phyloP scores from a whole-genome alignment of 2,797 vertebrate species.

The Sphenodon punctatus region DNA sequence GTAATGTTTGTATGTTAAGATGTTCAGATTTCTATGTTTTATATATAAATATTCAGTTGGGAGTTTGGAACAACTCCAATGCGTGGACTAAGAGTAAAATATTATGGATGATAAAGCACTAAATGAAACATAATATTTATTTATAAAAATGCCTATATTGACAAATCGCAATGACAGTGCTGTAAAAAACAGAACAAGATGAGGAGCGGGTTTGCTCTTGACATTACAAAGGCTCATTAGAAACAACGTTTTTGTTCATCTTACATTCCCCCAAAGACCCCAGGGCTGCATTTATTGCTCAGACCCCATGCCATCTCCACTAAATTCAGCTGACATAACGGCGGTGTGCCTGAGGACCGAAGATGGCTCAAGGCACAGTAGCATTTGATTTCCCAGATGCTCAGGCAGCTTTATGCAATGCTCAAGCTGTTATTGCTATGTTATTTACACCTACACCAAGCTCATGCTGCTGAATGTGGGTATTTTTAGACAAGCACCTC shows the following conservation, averaged over 20 bases:
- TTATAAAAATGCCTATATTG: conserved; percentile 67
- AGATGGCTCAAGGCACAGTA: background rate
- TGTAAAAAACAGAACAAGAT: conserved; percentile 5
- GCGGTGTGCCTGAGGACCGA: background rate
- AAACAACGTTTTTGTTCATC: conserved; percentile 10
- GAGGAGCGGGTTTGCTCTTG: conserved; percentile 19
- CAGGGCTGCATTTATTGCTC: conserved; percentile 19
- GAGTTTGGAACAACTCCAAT: conserved; percentile 69
- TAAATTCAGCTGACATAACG: background rate
- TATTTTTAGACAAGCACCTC: no score
- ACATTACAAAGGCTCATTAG: conserved; percentile 26
- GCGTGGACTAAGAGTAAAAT: conserved; percentile 71
- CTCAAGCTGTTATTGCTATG: background rate
- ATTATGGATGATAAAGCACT: conserved; percentile 69
- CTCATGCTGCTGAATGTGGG: background rate
- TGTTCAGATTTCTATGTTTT: conserved; percentile 61
- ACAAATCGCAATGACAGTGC: conserved; percentile 40
- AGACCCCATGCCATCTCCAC: background rate
- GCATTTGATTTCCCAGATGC: background rate
- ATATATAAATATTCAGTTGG: conserved; percentile 66
- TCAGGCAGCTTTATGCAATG: background rate
- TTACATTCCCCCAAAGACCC: conserved; percentile 13
- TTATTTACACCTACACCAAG: background rate
- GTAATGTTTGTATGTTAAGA: conserved; percentile 53
- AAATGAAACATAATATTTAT: conserved; percentile 76